phyloP scores from a whole-genome alignment of 2,113 vertebrate genomes.

The Misgurnus mizolepis region DNA sequence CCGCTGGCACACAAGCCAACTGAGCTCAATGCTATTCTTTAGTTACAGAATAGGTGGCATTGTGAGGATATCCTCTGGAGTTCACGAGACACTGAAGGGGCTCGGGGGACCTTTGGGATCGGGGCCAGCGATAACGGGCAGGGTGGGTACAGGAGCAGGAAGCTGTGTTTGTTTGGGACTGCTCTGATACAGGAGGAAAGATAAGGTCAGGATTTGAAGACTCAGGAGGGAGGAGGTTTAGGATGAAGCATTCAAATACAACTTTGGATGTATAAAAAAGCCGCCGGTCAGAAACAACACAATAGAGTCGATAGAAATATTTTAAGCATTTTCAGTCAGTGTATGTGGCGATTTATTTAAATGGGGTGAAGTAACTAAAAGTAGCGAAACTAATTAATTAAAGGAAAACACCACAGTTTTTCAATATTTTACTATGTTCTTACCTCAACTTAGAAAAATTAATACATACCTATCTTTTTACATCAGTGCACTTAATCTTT shows the following conservation, averaged over 20 bases:
- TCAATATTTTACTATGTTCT: too few relatives aligned
- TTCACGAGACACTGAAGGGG: background rate
- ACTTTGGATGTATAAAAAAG: background rate
- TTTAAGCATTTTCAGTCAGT: background rate
- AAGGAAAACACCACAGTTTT: too few relatives aligned
- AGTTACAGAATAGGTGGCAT: constrained; percentile 17
- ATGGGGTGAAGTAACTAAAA: too few relatives aligned
- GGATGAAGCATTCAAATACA: background rate
- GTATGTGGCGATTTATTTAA: too few relatives aligned
- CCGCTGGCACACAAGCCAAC: background rate
- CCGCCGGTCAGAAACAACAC: background rate
- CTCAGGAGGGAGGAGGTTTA: background rate
- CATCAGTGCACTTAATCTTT: too few relatives aligned
- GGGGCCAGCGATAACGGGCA: constrained; percentile 9
- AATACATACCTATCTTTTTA: too few relatives aligned
- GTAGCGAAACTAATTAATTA: too few relatives aligned
- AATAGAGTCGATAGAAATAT: background rate
- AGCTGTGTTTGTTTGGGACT: constrained; percentile 30
- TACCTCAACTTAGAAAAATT: too few relatives aligned
- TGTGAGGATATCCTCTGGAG: constrained; percentile 38
- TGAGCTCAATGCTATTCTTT: constrained; percentile 16
- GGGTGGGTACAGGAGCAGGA: constrained; percentile 31
- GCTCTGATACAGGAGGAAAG: constrained; percentile 8
- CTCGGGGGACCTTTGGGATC: background rate
- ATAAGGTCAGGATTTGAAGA: constrained; percentile 3